Base-by-base conservation (phyloP, 1,140 invertebrate genomes). In the Cotesia chilonis region DNA sequence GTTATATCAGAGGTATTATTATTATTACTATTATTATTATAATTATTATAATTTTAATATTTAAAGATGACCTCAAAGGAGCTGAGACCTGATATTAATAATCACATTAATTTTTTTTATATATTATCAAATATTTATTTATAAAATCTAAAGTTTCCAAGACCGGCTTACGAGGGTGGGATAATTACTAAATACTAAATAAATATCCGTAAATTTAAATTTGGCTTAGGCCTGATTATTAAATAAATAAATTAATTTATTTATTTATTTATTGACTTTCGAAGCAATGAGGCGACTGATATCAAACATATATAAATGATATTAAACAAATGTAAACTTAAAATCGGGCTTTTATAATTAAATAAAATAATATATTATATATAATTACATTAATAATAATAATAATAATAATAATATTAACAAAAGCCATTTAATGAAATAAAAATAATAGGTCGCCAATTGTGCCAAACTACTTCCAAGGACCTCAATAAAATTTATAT, bases 381-480 rank as follows among this genome's bases (percentile, higher is more conserved):
- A 65, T 12, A 14, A 65, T n/a, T 51, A 14, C 7, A 12, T 35
- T 47, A 52, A 47, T 28, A 67, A 52, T 0, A 67, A 52, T 2
- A 3, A 67, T 10, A 52, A 17, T 5, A 67, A 37, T 1, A 51
- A 4, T 7, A n/a, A 52, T 51, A 28, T 28, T 35, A 60, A 60
- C 28, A 28, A 28, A 6, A 10, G 4, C 38, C n/a, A 14, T 60
- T 52, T 20, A 28, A 55, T 47, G 36, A 41, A 57, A 57, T 17
- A 41, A 63, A 36, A 63, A 61, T 28, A 64, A 64, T 55, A 10
- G 52, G 64, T 67, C 70, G 70, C 54, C 63, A 72, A 60, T 72
- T 72, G 70, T 72, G 70, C 70, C 70, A 72, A 72, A 72, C 47
- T 65, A 38, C 52, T 64, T 66, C 63, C 41, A 52, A 66, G 63